Conservation (phyloP, 2,113 vertebrate genomes). For the Struthidea cinerea region DNA sequence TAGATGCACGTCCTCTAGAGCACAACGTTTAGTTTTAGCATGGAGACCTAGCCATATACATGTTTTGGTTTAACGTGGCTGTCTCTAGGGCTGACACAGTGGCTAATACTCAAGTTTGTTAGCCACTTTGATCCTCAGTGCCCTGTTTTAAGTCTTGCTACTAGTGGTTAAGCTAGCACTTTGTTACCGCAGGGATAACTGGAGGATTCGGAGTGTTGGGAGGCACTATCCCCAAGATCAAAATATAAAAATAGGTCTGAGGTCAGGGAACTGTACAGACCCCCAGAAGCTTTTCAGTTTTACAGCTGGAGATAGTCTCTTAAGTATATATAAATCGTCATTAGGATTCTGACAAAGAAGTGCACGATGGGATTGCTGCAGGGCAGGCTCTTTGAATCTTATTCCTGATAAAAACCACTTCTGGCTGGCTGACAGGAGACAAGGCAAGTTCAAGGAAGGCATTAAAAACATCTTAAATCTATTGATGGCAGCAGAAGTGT, state of each 20-base stretch:
- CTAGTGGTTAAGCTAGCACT: slow-evolving; percentile 71
- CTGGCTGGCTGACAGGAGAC: slow-evolving; percentile 79
- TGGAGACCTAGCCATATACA: slow-evolving; percentile 47
- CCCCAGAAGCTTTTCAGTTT: slow-evolving; percentile 75
- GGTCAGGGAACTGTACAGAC: slow-evolving; percentile 76
- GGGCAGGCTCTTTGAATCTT: slow-evolving; percentile 81
- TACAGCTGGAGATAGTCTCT: slow-evolving; percentile 80
- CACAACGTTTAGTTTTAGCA: slow-evolving; percentile 33
- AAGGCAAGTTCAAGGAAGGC: slow-evolving; percentile 72
- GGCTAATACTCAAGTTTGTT: slow-evolving; percentile 73
- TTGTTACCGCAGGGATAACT: slow-evolving; percentile 75
- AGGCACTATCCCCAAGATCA: slow-evolving; percentile 77
- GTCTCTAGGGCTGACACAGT: slow-evolving; percentile 62
- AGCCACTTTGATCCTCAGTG: slow-evolving; percentile 76
- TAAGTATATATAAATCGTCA: slow-evolving; percentile 79
- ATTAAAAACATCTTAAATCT: slow-evolving; percentile 76
- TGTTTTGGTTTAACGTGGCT: slow-evolving; percentile 35
- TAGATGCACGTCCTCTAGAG: neutral
- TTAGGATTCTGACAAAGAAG: slow-evolving; percentile 81
- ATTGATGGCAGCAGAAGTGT: slow-evolving; percentile 68
- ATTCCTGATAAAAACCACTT: slow-evolving; percentile 74
- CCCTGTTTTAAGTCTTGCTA: slow-evolving; percentile 75
- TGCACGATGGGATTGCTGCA: slow-evolving; percentile 78
- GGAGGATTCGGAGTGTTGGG: slow-evolving; percentile 73
- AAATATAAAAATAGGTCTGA: slow-evolving; percentile 80